Evolutionary conservation across 2,888 invertebrate species (phyloP).

Genomic region (Ashinkailepas kermadecensis): DNA sequence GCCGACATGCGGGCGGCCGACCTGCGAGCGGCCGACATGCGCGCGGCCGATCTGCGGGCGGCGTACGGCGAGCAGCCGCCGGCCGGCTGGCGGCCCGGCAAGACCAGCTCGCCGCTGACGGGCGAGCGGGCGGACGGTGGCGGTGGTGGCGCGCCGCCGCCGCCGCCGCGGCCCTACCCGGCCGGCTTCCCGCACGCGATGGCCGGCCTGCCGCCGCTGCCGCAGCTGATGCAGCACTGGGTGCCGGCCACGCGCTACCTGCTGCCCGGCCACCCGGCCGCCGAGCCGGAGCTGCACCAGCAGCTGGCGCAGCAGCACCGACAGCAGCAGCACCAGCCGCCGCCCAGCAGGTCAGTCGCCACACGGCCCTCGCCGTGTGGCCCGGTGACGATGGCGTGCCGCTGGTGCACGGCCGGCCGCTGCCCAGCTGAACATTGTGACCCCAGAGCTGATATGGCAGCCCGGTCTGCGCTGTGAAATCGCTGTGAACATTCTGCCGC

Average conservation of each 20-base stretch:
- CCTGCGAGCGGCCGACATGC: background rate
- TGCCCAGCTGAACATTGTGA: no score
- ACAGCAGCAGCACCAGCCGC: constrained; percentile 3
- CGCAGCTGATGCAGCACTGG: constrained; percentile 10
- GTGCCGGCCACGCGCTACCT: constrained; percentile 1
- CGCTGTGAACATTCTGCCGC: no score
- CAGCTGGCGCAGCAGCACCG: constrained; percentile 3
- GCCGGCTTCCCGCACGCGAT: background rate
- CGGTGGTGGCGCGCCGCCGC: background rate
- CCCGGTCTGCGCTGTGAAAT: no score
- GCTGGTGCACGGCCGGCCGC: no score
- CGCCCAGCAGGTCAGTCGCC: background rate
- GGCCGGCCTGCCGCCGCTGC: background rate
- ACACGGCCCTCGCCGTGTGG: no score
- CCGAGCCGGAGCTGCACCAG: constrained; percentile 10
- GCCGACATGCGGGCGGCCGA: background rate
- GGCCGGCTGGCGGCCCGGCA: constrained; percentile 14
- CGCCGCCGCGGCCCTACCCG: constrained; percentile 14
- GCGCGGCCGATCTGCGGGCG: no score
- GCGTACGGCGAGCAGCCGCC: background rate
- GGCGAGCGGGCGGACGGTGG: constrained; percentile 6
- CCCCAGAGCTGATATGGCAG: no score
- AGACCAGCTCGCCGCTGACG: background rate
- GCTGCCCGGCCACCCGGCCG: background rate
- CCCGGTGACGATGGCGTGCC: no score